Conservation (phyloP, 30 jellyfish, hydroid and myxozoan genomes). For the Hydractinia symbiolongicarpus region DNA sequence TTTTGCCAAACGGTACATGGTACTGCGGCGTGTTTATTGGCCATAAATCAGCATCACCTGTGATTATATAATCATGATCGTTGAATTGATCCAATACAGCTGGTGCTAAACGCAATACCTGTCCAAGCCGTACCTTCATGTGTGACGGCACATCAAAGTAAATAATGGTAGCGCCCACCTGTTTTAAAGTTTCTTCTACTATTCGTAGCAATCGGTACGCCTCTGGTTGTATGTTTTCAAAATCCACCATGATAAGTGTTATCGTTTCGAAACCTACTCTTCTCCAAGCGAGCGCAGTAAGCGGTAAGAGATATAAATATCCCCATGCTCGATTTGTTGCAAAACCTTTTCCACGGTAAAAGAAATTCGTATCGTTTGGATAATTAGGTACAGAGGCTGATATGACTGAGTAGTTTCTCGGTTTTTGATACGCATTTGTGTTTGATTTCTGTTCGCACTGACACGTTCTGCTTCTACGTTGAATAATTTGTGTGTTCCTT, state of each 20-base stretch:
- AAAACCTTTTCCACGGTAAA: background rate
- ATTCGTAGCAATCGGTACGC: constrained; percentile 7
- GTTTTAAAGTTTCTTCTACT: background rate
- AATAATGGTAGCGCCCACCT: background rate
- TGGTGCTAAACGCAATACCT: background rate
- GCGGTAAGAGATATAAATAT: background rate
- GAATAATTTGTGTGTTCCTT: too few species aligned
- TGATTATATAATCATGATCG: background rate
- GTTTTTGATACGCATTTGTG: background rate
- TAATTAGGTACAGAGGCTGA: constrained; percentile 10
- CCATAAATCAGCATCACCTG: constrained; percentile 9
- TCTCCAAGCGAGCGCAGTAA: background rate
- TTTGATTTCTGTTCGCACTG: too few species aligned
- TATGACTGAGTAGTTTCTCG: background rate
- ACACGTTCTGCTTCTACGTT: too few species aligned
- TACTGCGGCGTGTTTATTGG: background rate
- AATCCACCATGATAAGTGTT: background rate
- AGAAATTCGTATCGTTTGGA: constrained; percentile 6
- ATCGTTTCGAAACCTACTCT: constrained; percentile 1
- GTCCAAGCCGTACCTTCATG: constrained; percentile 2
- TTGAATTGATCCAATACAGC: background rate
- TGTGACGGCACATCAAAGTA: constrained; percentile 6
- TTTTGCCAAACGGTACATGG: constrained; percentile 12
- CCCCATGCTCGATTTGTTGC: constrained; percentile 13
- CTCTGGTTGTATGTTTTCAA: background rate